Evolutionary conservation across 2,113 vertebrate species (phyloP).

Genomic region (Crotalus tigris): DNA sequence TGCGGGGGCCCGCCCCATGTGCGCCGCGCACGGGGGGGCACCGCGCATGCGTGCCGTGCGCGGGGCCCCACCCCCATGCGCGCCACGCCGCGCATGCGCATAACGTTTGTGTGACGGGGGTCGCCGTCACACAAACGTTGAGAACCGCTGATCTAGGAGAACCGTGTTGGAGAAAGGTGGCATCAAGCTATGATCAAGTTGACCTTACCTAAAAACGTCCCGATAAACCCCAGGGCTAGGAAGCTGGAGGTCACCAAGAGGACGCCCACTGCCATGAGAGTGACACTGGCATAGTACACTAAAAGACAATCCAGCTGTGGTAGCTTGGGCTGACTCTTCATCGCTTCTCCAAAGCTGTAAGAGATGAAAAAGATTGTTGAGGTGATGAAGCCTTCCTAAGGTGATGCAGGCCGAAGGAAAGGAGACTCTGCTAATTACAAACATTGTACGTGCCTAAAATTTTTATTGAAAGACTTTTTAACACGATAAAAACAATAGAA

Average conservation of each 20-base stretch:
- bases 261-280: slow-evolving; percentile 71
- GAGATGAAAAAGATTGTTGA: background rate
- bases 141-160: no score
- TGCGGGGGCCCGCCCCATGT: no score
- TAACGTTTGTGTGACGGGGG: no score
- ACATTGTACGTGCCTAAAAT: background rate
- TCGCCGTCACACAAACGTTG: no score
- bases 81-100: no score
- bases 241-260: slow-evolving; percentile 90
- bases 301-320: slow-evolving; percentile 70
- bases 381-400: background rate
- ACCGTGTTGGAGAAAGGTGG: background rate
- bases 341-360: slow-evolving; percentile 84
- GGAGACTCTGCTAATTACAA: background rate
- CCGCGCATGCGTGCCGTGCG: no score
- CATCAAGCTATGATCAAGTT: background rate
- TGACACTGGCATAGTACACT: slow-evolving; percentile 70
- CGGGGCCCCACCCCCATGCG: no score
- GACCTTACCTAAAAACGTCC: slow-evolving; percentile 91
- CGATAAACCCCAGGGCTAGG: slow-evolving; percentile 86
- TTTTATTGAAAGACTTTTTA: background rate
- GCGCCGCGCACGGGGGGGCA: no score
- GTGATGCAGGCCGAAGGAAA: background rate
- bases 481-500: background rate
- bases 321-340: slow-evolving; percentile 80